Evolutionary conservation across 2,888 invertebrate genomes (phyloP).

Genomic region (Heliconius erato): DNA sequence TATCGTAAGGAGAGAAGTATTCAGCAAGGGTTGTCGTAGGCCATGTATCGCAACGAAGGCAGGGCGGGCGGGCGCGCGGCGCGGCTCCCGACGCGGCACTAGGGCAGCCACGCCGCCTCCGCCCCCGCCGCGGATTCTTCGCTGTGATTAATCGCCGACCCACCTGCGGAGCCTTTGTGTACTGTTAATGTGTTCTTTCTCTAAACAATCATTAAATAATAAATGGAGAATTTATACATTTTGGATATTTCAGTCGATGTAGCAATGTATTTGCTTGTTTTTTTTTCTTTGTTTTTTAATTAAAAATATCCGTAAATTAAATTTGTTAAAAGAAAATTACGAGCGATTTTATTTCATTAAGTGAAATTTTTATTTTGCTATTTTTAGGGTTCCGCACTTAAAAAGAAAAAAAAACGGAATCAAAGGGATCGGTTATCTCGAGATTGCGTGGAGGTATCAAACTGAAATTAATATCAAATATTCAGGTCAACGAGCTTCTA

Average conservation of each 20-base stretch:
- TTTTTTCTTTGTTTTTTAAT: not conserved
- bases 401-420: too few species aligned
- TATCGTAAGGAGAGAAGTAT: conserved; percentile 29
- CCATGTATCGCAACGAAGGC: conserved; percentile 44
- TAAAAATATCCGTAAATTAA: not conserved
- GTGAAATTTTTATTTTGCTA: not conserved
- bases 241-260: conserved; percentile 31
- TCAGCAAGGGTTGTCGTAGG: conserved; percentile 43
- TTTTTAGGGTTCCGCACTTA: not conserved
- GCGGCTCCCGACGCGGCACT: conserved; percentile 76
- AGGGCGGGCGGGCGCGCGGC: conserved; percentile 69
- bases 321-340: not conserved
- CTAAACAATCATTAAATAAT: conserved; percentile 60
- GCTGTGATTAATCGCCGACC: conserved; percentile 82
- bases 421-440: too few species aligned
- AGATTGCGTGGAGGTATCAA: too few species aligned
- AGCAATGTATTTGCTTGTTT: not conserved
- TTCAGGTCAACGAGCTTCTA: too few species aligned
- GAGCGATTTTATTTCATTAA: not conserved
- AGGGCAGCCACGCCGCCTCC: conserved; percentile 70
- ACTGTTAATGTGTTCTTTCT: conserved; percentile 57
- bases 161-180: conserved; percentile 84
- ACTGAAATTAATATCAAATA: too few species aligned
- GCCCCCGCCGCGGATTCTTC: conserved; percentile 66
- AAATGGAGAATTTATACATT: conserved; percentile 37